Base-by-base conservation (phyloP, 2,888 invertebrate genomes). In the Gymnoscelis rufifasciata region DNA sequence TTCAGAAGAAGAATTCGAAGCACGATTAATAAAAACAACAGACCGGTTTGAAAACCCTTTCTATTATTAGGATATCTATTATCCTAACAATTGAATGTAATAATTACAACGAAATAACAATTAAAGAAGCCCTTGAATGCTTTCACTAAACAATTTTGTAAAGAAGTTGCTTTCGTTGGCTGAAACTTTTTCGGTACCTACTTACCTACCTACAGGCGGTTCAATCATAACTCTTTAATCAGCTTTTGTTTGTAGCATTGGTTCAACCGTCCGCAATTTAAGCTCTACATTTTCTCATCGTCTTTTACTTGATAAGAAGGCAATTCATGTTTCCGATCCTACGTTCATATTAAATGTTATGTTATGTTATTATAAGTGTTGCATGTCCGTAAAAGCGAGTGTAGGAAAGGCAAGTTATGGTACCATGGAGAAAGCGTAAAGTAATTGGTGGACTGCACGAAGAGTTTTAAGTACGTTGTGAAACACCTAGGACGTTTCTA, bases 341-440 rank as follows among this genome's bases (percentile, higher is more conserved):
- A 31, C 14, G n/a, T 7, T 33, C 8, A 15, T 14, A 33, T 33
- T 2, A 15, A 10, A 31, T 11, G 15, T 7, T 33, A n/a, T n/a
- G n/a, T n/a, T n/a, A n/a, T n/a, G n/a, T n/a, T n/a, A n/a, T n/a
- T n/a, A n/a, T n/a, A 40, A 13, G n/a, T 36, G 27, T 36, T 26
- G 42, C 42, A 42, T 36, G 42, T 33, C 42, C 19, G 7, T 11
- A 29, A 38, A 42, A 42, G 35, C 38, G 13, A 10, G 33, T 27
- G 27, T 33, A 36, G 19, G 15, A 26, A 27, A 33, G 41, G n/a
- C 24, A 31, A 40, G 29, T 38, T 30, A 35, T 35, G 35, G 19
- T 5, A 5, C 26, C 27, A 35, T 10, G 26, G 35, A 42, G 42
- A 42, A 42, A 42, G 42, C 42, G 42, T 42, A 35, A 36, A 35